Percentiles rank a stretch among this genome's conserved stretches.
Conservation (phyloP, 2,888 invertebrate species). For the Pandemis heparana region DNA sequence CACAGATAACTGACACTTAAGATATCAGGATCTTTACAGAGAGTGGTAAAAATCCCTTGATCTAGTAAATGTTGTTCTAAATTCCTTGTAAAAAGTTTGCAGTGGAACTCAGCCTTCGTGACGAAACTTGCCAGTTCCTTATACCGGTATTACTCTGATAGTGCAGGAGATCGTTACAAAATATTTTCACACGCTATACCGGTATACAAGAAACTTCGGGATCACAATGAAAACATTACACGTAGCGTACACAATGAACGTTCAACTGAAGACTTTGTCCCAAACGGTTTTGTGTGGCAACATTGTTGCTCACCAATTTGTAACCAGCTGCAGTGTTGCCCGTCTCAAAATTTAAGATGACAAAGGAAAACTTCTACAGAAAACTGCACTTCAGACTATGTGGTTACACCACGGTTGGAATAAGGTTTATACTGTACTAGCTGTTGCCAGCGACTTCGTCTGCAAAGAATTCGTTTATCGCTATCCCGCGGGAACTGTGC, state of each 20-base stretch:
- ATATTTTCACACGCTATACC: not conserved
- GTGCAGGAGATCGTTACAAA: not conserved
- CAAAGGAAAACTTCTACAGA: constrained; percentile 44
- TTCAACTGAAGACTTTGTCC: constrained; percentile 22
- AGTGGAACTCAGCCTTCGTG: no score
- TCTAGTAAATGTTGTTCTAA: no score
- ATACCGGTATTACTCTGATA: not conserved
- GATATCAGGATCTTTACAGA: no score
- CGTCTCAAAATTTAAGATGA: constrained; percentile 42
- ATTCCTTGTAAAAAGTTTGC: no score
- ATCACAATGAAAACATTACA: constrained; percentile 21
- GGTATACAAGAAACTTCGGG: not conserved
- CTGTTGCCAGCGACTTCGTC: no score
- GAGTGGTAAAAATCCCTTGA: no score
- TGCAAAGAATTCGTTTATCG: no score
- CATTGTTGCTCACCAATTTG: constrained; percentile 34
- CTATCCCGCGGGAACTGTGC: no score
- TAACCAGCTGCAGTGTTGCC: constrained; percentile 35
- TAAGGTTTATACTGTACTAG: constrained; percentile 8
- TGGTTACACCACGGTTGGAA: constrained; percentile 31
- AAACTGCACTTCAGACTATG: constrained; percentile 19
- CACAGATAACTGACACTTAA: no score
- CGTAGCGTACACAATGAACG: constrained; percentile 20
- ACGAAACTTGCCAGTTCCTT: no score
- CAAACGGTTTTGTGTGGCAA: constrained; percentile 16